Evolutionary conservation across 64 coral and sea anemone species (phyloP).

Genomic region (Montipora foliosa): DNA sequence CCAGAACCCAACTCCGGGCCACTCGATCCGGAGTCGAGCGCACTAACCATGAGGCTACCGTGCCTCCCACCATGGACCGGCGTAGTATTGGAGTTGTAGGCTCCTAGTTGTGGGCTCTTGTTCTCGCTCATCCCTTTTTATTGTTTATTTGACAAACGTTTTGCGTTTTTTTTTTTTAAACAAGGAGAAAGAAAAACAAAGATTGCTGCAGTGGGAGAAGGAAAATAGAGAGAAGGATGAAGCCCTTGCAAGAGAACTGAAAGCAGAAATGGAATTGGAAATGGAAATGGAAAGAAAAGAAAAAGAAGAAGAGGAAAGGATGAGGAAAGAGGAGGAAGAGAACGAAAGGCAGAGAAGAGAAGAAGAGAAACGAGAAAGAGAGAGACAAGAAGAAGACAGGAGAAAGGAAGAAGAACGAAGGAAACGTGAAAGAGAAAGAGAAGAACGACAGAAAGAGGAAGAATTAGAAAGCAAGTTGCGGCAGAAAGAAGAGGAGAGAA

Average conservation of each 20-base stretch:
- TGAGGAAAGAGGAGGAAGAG: slow-evolving; percentile 57
- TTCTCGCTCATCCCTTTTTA: neutral
- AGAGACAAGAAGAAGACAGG: neutral
- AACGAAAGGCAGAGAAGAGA: slow-evolving; percentile 52
- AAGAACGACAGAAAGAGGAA: slow-evolving; percentile 86
- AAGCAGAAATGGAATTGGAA: slow-evolving; percentile 83
- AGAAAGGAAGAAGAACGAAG: slow-evolving; percentile 55
- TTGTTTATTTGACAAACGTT: neutral
- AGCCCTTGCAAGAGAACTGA: slow-evolving; percentile 67
- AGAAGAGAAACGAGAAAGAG: slow-evolving; percentile 52
- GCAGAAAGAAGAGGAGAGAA: slow-evolving; percentile 78
- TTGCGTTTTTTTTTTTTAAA: slow-evolving; percentile 6
- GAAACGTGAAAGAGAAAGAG: slow-evolving; percentile 74
- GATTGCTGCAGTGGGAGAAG: slow-evolving; percentile 66
- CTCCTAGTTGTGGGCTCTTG: neutral
- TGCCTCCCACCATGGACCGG: too few relatives aligned
- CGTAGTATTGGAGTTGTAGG: too few relatives aligned
- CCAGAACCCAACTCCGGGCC: too few relatives aligned
- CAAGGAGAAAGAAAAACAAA: slow-evolving; percentile 46
- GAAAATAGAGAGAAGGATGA: slow-evolving; percentile 70
- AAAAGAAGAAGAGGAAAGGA: slow-evolving; percentile 72
- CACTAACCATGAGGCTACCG: too few relatives aligned
- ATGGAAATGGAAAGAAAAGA: slow-evolving; percentile 86
- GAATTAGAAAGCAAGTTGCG: slow-evolving; percentile 81
- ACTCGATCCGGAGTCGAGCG: too few relatives aligned